These are phyloP conservation scores for Percina caprodes DNA, from an alignment of 2,113 vertebrate genomes.

Conservation along the genomic window DNA sequence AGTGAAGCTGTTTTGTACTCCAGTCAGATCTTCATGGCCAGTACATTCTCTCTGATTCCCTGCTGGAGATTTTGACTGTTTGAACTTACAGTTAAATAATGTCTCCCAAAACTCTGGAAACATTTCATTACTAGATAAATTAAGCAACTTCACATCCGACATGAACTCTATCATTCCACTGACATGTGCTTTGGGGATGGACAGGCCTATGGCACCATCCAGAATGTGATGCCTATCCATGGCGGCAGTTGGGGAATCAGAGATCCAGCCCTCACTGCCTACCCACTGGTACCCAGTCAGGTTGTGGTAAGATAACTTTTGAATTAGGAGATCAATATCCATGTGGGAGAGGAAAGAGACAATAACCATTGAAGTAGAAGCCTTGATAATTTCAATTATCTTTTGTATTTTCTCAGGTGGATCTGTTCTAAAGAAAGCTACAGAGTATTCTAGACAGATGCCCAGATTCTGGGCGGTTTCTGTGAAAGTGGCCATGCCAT, in stretches of 20 bases:
- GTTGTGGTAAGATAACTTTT: slow-evolving; percentile 13
- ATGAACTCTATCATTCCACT: slow-evolving; percentile 79
- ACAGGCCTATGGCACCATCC: slow-evolving; percentile 79
- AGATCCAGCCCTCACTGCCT: slow-evolving; percentile 81
- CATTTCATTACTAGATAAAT: slow-evolving; percentile 63
- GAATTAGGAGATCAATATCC: too few relatives aligned
- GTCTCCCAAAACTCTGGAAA: slow-evolving; percentile 78
- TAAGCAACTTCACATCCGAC: slow-evolving; percentile 68
- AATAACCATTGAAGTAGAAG: too few relatives aligned
- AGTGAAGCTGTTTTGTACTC: too few relatives aligned
- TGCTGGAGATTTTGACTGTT: too few relatives aligned
- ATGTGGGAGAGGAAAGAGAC: too few relatives aligned
- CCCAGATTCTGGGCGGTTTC: slow-evolving; percentile 68
- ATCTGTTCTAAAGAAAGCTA: too few relatives aligned
- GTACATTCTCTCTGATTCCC: too few relatives aligned
- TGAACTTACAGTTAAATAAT: too few relatives aligned
- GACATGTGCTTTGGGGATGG: slow-evolving; percentile 76
- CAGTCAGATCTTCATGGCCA: too few relatives aligned
- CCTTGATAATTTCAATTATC: too few relatives aligned
- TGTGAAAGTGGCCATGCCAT: slow-evolving; percentile 65
- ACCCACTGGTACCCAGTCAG: slow-evolving; percentile 83
- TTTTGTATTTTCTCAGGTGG: too few relatives aligned
- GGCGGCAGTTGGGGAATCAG: slow-evolving; percentile 70
- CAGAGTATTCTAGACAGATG: slow-evolving; percentile 16
- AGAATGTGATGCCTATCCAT: slow-evolving; percentile 70